Base-by-base conservation (phyloP, 2,888 invertebrate genomes). In the Ophion obscuratus region DNA sequence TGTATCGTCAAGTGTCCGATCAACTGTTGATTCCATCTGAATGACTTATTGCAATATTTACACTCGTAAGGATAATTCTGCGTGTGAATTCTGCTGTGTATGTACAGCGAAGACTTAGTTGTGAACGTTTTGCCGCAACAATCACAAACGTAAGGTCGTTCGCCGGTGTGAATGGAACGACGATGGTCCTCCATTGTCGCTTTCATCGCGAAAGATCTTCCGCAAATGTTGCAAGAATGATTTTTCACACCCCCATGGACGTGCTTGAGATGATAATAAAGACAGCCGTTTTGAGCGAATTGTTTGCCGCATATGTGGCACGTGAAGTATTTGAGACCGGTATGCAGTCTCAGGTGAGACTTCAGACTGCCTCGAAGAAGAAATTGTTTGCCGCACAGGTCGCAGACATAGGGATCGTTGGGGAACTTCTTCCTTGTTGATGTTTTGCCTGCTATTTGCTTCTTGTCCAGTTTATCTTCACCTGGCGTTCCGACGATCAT, bases 201-300 rank as follows among this genome's bases (percentile, higher is more conserved):
- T 84, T 94, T 94, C 67, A 95, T 94, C 0, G 94, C 94, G 89
- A 95, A 95, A 68, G 92, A 93, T 61, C 94, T 93, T 0, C 94
- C 95, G 91, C 96, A 96, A 64, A 94, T 92, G 6, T 94, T 93
- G 89, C 96, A 96, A 59, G 92, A 92, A 91, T 95, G 94, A 79
- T 95, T 94, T 84, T 94, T 94, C 36, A 92, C 91, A 11, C 93
- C 93, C 0, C 91, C 92, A 91, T 96, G 96, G 14, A 93, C 93
- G 89, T 95, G 94, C 85, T 95, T 95, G 86, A 95, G 90, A 90
- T 96, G 96, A 88, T 95, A 95, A 90, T 95, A 95, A 86, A 95
- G 94, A 90, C 95, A 95, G 2, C 95, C 95, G 0, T 94, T 91
- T n/a, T 95, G 95, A 2, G 91, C 92, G 91, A 95, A 95, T 73